Base-by-base conservation (phyloP, 2,113 vertebrate genomes). In the Crotalus horridus region DNA sequence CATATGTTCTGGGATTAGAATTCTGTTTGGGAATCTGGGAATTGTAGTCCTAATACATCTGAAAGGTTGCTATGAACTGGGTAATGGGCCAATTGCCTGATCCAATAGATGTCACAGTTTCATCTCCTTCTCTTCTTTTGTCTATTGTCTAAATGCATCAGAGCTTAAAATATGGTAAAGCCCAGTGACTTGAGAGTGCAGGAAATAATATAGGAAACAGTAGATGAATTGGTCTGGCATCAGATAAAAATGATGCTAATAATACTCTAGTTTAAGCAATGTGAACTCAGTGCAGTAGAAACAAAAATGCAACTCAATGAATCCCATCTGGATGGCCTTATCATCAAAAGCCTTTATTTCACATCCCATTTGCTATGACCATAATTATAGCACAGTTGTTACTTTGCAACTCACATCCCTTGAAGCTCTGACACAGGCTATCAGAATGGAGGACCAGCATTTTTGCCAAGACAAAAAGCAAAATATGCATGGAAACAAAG, bases 281-380 rank as follows among this genome's bases (percentile, higher is more conserved):
- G 88, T 48, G 56, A 56, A 69, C n/a, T 85, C 87, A 56, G 20
- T 29, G 58, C 26, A 39, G 56, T 23, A 94, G 91, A 90, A 89
- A 92, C 46, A 61, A 92, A 89, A 91, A 64, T 64, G 51, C 51
- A 87, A 29, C n/a, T 55, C 21, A 94, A 12, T 92, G 48, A 92
- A 87, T 92, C 51, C 91, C 91, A 87, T 92, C 81, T 91, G 81
- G 74, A 91, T 55, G 87, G 69, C 56, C 88, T 61, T 89, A 56
- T 51, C n/a, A 90, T 92, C 58, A 94, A 87, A 64, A 48, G 55
- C 8, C 74, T 92, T 92, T 90, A 90, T 94, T 92, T 94, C 93
- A 92, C 91, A 94, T 87, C 20, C 88, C 91, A 89, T 94, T 94
- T 89, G 74, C 88, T 87, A 33, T 69, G 7, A 39, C 58, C 46